Percentiles rank a stretch among this genome's conserved stretches.
These are phyloP conservation scores for Lepidocyrtinus sp. DNA, from an alignment of 2,888 invertebrate species.

Conservation along the genomic window DNA sequence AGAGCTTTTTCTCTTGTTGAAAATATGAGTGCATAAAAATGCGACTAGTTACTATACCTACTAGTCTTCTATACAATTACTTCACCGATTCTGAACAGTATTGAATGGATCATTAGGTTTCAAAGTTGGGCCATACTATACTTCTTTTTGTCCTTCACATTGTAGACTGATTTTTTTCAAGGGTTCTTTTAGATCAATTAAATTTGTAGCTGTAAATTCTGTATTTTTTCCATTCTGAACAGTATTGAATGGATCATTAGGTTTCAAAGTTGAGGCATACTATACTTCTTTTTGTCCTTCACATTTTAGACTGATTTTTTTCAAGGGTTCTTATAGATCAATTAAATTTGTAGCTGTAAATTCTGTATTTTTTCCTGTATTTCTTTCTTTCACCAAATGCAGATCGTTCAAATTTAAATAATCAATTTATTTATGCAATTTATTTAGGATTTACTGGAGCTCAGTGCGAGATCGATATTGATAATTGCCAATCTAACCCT, in stretches of 20 bases:
- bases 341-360: constrained; percentile 14
- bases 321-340: background rate
- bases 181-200: constrained; percentile 1
- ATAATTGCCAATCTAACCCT: constrained; percentile 89
- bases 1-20: constrained; percentile 13
- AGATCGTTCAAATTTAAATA: no score
- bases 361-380: background rate
- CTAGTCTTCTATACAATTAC: constrained; percentile 14
- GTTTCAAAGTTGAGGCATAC: background rate
- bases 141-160: constrained; percentile 7
- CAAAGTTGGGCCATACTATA: background rate
- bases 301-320: background rate
- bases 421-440: constrained; percentile 41
- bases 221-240: background rate
- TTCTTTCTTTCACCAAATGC: no score
- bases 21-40: constrained; percentile 6
- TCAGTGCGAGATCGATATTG: constrained; percentile 79
- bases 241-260: background rate
- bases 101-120: background rate
- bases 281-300: background rate
- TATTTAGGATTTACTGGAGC: constrained; percentile 86
- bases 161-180: background rate
- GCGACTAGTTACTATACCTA: background rate
- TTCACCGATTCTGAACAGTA: background rate
- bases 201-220: constrained; percentile 7